Conservation (phyloP, 35 echinoderm and acorn worm species). For the Strongylocentrotus purpuratus region DNA sequence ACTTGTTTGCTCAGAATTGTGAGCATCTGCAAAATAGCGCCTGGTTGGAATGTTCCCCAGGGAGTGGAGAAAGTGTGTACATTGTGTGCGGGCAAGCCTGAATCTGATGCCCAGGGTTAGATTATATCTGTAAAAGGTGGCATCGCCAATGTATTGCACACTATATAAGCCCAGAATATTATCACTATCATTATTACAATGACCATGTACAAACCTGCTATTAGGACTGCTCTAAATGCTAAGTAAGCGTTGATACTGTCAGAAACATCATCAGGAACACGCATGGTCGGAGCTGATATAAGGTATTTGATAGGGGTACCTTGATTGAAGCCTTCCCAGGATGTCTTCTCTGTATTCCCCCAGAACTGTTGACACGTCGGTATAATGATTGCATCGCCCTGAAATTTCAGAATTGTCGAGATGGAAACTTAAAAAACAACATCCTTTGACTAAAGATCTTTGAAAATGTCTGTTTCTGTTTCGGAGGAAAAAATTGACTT, state of each 20-base stretch:
- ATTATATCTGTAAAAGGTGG: too few relatives aligned
- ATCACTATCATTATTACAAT: too few relatives aligned
- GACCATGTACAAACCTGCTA: conserved; percentile 1
- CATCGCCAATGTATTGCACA: too few relatives aligned
- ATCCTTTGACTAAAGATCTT: background rate
- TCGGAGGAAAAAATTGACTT: too few relatives aligned
- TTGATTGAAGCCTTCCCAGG: conserved; percentile 85
- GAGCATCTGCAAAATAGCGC: too few relatives aligned
- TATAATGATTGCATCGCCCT: conserved; percentile 91
- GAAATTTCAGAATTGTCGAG: background rate
- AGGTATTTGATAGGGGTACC: conserved; percentile 93
- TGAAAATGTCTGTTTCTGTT: too few relatives aligned
- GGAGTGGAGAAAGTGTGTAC: too few relatives aligned
- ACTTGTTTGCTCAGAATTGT: too few relatives aligned
- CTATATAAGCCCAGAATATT: too few relatives aligned
- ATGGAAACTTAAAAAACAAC: background rate
- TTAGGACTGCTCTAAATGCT: conserved; percentile 95
- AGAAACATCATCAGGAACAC: conserved; percentile 88
- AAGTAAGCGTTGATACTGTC: conserved; percentile 88
- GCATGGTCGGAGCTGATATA: conserved; percentile 96
- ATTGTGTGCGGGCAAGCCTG: too few relatives aligned
- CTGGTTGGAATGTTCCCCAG: too few relatives aligned
- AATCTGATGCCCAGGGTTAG: too few relatives aligned
- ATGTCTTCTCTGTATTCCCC: conserved; percentile 81
- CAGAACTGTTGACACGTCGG: conserved; percentile 79